A percentile compares a stretch with the other conserved stretches of the same genome.
Conservation (phyloP, 2,113 vertebrate genomes). For the Clarias magur region DNA sequence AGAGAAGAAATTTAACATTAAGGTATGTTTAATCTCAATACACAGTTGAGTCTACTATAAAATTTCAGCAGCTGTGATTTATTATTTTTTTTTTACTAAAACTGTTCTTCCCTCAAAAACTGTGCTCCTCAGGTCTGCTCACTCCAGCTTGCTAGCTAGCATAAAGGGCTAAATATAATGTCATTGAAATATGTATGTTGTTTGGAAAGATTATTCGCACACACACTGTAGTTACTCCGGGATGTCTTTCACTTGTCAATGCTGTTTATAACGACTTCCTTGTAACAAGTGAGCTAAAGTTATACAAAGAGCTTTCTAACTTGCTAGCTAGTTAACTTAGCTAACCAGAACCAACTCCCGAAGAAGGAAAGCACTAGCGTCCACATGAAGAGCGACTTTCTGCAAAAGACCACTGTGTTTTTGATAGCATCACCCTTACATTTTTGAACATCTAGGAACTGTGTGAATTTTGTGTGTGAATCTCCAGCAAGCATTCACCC, state of each 20-base stretch:
- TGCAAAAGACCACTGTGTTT: not conserved
- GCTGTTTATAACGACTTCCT: not conserved
- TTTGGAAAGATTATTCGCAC: not conserved
- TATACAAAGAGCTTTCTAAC: not conserved
- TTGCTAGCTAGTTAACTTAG: not conserved
- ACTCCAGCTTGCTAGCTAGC: not conserved
- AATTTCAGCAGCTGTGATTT: not conserved
- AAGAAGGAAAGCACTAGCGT: not conserved
- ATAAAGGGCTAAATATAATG: not conserved
- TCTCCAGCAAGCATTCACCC: constrained; percentile 18
- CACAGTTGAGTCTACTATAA: not conserved
- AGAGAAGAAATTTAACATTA: not conserved
- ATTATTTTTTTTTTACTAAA: too few species aligned
- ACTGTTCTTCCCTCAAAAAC: not conserved
- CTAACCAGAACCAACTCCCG: not conserved
- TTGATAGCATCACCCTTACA: not conserved
- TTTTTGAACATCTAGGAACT: not conserved
- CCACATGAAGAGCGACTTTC: not conserved
- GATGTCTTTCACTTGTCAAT: not conserved
- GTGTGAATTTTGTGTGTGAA: not conserved
- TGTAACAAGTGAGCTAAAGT: not conserved
- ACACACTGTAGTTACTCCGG: not conserved
- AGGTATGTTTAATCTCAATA: not conserved
- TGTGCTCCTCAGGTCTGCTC: too few species aligned
- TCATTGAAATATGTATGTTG: not conserved